These are phyloP conservation scores for Colius striatus DNA, from an alignment of 2,113 vertebrate species.

Conservation along the genomic window DNA sequence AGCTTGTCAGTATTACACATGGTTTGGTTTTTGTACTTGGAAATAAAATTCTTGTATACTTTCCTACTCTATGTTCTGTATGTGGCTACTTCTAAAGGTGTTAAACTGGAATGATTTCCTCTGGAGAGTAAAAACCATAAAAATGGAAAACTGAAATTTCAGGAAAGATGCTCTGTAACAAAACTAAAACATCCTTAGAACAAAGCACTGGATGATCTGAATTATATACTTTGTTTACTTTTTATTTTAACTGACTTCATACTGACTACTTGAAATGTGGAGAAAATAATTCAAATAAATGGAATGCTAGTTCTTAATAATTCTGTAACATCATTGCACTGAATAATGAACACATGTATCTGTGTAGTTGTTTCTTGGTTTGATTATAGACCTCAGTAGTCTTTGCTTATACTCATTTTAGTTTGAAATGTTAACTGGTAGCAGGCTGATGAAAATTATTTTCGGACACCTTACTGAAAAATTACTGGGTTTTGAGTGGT, in stretches of 20 bases:
- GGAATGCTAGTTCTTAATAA: neutral
- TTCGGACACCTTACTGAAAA: neutral
- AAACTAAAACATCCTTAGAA: neutral
- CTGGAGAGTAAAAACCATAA: neutral
- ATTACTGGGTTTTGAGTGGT: neutral
- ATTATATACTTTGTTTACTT: neutral
- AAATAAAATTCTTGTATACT: neutral
- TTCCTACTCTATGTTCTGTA: neutral
- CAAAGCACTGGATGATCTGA: neutral
- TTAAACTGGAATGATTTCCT: neutral
- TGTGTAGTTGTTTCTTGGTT: neutral
- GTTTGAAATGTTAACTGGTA: neutral
- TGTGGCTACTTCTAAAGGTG: neutral
- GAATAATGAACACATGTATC: neutral
- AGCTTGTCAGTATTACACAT: neutral
- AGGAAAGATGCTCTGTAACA: neutral
- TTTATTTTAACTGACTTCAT: neutral
- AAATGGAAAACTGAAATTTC: neutral
- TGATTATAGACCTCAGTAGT: neutral
- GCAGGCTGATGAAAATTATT: neutral
- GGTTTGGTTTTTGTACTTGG: neutral
- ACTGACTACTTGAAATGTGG: neutral
- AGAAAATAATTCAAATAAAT: neutral
- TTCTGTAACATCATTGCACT: neutral
- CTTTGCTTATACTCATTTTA: neutral